These are phyloP conservation scores for Glaucomys volans DNA, from an alignment of 2,113 vertebrate genomes.

Conservation along the genomic window DNA sequence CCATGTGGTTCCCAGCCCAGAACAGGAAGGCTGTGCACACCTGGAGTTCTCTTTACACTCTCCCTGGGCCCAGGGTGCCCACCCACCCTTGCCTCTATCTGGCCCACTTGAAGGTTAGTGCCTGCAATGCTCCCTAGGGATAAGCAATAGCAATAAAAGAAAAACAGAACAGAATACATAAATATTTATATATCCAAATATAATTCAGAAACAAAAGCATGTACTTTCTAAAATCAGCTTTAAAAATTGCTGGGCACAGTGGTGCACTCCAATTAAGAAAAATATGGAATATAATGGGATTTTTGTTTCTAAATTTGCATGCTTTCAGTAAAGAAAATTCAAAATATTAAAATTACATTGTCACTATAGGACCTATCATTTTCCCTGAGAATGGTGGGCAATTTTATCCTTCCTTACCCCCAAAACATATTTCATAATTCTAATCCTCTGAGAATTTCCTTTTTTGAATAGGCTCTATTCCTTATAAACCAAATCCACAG, in stretches of 20 bases:
- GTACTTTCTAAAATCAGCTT: conserved; percentile 41
- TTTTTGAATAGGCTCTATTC: background rate
- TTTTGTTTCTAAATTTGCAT: conserved; percentile 30
- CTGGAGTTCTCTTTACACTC: background rate
- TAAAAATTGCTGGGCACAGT: background rate
- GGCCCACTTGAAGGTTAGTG: background rate
- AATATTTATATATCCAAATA: conserved; percentile 55
- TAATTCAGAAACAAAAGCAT: conserved; percentile 37
- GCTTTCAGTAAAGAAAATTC: background rate
- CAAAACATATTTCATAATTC: background rate
- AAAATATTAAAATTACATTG: conserved; percentile 48
- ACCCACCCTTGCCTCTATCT: background rate
- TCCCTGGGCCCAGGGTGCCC: background rate
- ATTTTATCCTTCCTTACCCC: background rate
- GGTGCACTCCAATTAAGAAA: background rate
- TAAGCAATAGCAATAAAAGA: conserved; percentile 19
- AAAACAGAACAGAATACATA: conserved; percentile 23
- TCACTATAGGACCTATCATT: background rate
- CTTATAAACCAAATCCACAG: background rate
- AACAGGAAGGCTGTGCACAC: too few species aligned
- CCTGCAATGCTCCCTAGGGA: background rate
- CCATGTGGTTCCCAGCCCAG: too few species aligned
- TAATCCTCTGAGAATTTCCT: conserved; percentile 10
- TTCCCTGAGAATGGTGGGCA: background rate
- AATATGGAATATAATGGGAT: background rate